Evolutionary conservation across 2,797 vertebrate genomes (phyloP), one percentile per base, ranked within the genome.

Genomic region (Pagetopsis macropterus): DNA sequence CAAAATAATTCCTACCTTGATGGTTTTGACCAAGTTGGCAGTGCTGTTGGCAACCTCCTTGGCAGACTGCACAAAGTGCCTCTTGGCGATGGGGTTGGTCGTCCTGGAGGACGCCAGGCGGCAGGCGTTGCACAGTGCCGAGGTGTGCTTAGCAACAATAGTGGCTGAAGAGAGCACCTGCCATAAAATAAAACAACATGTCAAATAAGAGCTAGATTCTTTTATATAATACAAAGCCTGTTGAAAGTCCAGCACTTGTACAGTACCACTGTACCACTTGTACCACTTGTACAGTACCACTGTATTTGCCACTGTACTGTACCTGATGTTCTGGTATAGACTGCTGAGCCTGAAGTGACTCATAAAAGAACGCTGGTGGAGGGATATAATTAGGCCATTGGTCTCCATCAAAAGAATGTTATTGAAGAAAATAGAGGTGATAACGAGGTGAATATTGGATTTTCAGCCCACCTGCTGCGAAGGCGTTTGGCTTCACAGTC

Each of bases 1-100:
- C 14, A 58, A 16, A 13, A 13, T 67, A 68, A 52, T 33, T 27
- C 56, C 64, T 89, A 98, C 98, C 97, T 99, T 99, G 84, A 99
- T 99, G 52, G 98, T 99, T 91, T 99, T 99, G 75, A 99, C 98
- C 73, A 99, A 90, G 92, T 98, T 99, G 84, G 98, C 98, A 0
- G 98, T 99, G 93, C 96, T 99, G 92, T 99, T 99, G 60, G 98
- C 98, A 33, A 99, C 98, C 83, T 99, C 98, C 87, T 99, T 99
- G 83, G 98, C 98, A 15, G 98, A 99, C 86, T 99, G 98, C 72
- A 99, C 98, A 5, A 99, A 99, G 88, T 99, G 98, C 85, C 98
- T 96, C 93, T 98, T 98, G 85, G 98, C 98, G 9, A 98, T 96
- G 0, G 98, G 98, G 87, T 98, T 99, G 82, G 96, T 95, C 0